phyloP scores from a whole-genome alignment of 2,113 vertebrate genomes.

The Paradoxurus hermaphroditus region DNA sequence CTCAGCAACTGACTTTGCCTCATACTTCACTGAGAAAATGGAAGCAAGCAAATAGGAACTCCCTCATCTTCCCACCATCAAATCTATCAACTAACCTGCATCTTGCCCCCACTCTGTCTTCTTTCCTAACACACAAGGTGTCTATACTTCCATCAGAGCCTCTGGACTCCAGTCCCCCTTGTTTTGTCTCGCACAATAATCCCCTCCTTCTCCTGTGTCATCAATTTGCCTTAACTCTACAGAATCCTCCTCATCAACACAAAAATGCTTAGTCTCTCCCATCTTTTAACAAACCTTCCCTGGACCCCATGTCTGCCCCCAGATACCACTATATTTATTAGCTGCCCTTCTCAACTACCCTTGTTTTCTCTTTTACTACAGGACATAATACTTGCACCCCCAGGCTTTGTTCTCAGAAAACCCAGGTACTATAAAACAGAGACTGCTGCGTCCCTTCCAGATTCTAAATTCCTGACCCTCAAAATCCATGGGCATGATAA shows the following conservation, averaged over 20 bases:
- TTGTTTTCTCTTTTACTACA: not conserved
- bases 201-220: not conserved
- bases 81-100: not conserved
- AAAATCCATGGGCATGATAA: not conserved
- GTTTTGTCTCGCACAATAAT: not conserved
- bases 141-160: not conserved
- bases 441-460: not conserved
- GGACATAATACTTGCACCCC: not conserved
- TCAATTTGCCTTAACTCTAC: not conserved
- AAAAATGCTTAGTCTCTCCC: not conserved
- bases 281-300: not conserved
- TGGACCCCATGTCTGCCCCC: not conserved
- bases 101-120: not conserved
- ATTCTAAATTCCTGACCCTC: not conserved
- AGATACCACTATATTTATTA: not conserved
- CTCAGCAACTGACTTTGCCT: not conserved
- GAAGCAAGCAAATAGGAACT: not conserved
- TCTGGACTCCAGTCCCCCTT: not conserved
- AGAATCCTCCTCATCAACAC: not conserved
- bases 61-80: not conserved
- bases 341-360: not conserved
- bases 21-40: not conserved
- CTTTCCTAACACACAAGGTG: not conserved
- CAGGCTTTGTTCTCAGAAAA: not conserved
- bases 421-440: not conserved